Conservation (phyloP, 2,888 invertebrate species). For the Ormyrus rosae region DNA sequence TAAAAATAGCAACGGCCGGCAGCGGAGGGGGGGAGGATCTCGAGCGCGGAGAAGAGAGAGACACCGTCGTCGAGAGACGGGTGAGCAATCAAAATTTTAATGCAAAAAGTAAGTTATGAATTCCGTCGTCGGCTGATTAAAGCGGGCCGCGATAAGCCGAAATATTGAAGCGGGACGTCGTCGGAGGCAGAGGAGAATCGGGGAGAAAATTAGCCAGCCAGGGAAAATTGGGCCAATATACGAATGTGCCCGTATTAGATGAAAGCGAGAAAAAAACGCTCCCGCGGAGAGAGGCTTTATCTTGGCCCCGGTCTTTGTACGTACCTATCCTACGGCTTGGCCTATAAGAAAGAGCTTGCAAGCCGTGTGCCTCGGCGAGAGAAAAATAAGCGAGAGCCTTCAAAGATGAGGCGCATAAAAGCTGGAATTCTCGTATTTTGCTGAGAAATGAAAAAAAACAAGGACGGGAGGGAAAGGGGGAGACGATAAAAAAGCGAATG, state of each 20-base stretch:
- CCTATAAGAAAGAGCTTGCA: conserved; percentile 15
- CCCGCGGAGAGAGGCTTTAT: background rate
- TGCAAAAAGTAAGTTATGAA: conserved; percentile 47
- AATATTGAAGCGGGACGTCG: background rate
- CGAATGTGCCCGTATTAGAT: background rate
- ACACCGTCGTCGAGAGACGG: background rate
- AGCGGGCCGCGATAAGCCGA: background rate
- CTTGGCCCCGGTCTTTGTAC: conserved; percentile 15
- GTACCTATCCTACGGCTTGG: background rate
- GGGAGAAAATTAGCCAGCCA: conserved; percentile 16
- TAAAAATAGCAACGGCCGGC: conserved; percentile 31
- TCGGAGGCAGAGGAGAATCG: background rate
- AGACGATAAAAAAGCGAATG: conserved; percentile 22
- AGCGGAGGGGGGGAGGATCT: background rate
- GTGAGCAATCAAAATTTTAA: conserved; percentile 40
- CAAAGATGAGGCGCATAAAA: conserved; percentile 32
- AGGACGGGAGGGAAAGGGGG: background rate
- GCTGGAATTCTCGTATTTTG: conserved; percentile 46
- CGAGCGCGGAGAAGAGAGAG: background rate
- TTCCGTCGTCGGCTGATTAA: conserved; percentile 5
- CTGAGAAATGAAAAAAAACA: conserved; percentile 40
- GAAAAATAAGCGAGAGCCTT: conserved; percentile 30
- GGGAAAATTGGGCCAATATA: conserved; percentile 30
- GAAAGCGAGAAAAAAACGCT: background rate
- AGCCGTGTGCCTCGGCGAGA: conserved; percentile 7